Base-by-base conservation (phyloP, 2,888 invertebrate species). In the Orchestes rusci region DNA sequence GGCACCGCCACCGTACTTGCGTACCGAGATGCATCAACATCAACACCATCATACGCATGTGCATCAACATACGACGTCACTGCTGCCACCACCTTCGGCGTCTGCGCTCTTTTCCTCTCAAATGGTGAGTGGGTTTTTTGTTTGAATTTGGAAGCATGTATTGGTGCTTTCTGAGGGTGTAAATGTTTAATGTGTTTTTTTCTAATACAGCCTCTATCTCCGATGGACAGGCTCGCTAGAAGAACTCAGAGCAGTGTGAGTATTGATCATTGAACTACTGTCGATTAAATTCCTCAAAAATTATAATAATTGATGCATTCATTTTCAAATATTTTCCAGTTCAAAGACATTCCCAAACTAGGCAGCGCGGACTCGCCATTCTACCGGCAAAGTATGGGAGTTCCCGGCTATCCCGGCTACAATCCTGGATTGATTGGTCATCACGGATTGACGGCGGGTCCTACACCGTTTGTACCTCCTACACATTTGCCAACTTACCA, bases 1-100 rank as follows among this genome's bases (percentile, higher is more conserved):
- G 45, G 69, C 63, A 50, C 70, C 67, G 46, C 68, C 63, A 39
- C 69, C 61, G 46, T 81, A 80, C 58, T 74, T 84, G 62, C 78
- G 87, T 61, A 89, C 88, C 38, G 91, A 89, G 73, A 83, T 90
- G 79, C 91, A 90, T 69, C 90, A 90, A 72, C 91, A 91, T 73
- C 90, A 89, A 69, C 91, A 91, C 71, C 90, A 91, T 65, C 91
- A 90, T 68, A 88, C 88, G 40, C 88, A 90, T 70, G 84, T 91
- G 61, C 91, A 90, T 73, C 89, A 89, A 64, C 87, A 88, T 67
- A 84, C 85, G 55, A 76, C 84, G 44, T 76, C 81, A 44, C 71
- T 82, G 45, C 64, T 79, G 48, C 75, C 81, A 38, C 75, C 77
- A 16, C 74, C 76, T 16, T 68, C 75, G 43, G 61, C 73, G 59